Conservation (phyloP, 2,113 vertebrate genomes). For the Centropristis striata region DNA sequence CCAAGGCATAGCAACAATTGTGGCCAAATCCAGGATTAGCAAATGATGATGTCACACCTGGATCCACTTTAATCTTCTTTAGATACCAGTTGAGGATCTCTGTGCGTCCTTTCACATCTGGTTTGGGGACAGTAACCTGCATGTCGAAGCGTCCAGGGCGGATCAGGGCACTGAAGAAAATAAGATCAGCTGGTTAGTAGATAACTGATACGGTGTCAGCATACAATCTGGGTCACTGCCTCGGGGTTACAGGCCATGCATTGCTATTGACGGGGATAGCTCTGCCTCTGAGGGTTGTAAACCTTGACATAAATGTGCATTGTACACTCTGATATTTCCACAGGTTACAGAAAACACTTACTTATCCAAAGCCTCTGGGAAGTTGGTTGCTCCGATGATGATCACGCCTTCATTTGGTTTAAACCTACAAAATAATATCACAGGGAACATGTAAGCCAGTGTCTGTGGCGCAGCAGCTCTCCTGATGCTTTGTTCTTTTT, state of each 20-base stretch:
- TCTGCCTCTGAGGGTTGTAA: neutral
- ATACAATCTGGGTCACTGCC: neutral
- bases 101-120: conserved; percentile 96
- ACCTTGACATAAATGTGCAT: neutral
- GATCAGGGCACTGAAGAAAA: conserved; percentile 90
- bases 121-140: conserved; percentile 98
- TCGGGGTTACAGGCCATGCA: neutral
- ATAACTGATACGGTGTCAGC: neutral
- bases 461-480: neutral
- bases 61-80: conserved; percentile 97
- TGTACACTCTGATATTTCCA: neutral
- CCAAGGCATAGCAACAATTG: neutral
- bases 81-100: conserved; percentile 99
- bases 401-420: conserved; percentile 99
- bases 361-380: conserved; percentile 98
- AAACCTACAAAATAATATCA: conserved; percentile 85
- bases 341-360: conserved; percentile 78
- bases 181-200: neutral
- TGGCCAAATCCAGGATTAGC: neutral
- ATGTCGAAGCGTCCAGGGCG: conserved; percentile 98
- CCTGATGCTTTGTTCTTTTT: neutral
- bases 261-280: neutral
- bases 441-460: neutral
- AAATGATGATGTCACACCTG: conserved; percentile 82
- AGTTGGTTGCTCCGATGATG: conserved; percentile 98